Evolutionary conservation across 2,113 vertebrate genomes (phyloP).

Genomic region (Limanda limanda): DNA sequence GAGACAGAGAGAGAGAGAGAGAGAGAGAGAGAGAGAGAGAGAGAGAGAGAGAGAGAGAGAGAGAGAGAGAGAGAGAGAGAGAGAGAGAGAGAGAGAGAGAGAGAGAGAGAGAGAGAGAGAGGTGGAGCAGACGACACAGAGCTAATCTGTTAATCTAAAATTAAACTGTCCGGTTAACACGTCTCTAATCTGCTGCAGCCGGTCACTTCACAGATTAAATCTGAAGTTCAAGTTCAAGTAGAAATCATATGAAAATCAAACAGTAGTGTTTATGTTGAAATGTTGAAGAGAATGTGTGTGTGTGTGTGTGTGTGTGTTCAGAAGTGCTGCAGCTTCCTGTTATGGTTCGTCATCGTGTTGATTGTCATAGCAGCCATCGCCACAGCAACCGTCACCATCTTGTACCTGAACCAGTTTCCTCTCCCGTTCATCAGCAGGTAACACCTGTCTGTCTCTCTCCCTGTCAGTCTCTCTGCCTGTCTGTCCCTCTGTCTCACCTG

Average conservation of each 20-base stretch:
- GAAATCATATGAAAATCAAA: too few relatives aligned
- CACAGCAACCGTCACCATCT: slow-evolving; percentile 40
- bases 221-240: neutral
- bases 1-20: neutral
- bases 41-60: neutral
- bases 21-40: too few relatives aligned
- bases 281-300: neutral
- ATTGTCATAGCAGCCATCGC: slow-evolving; percentile 14
- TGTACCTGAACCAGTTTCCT: slow-evolving; percentile 60
- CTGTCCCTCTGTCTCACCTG: neutral
- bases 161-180: slow-evolving; percentile 27
- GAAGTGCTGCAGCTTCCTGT: slow-evolving; percentile 63
- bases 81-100: neutral
- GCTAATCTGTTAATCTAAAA: slow-evolving; percentile 58
- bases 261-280: too few relatives aligned
- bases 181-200: slow-evolving; percentile 62
- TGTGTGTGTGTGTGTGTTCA: slow-evolving; percentile 34
- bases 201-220: slow-evolving; percentile 36
- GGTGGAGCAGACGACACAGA: neutral
- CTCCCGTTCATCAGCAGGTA: slow-evolving; percentile 66
- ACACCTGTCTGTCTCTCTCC: neutral
- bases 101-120: neutral
- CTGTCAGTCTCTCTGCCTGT: neutral
- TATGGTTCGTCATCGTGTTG: slow-evolving; percentile 22
- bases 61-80: neutral